Base-by-base conservation (phyloP, 2,113 vertebrate species). In the Tupaia tana region DNA sequence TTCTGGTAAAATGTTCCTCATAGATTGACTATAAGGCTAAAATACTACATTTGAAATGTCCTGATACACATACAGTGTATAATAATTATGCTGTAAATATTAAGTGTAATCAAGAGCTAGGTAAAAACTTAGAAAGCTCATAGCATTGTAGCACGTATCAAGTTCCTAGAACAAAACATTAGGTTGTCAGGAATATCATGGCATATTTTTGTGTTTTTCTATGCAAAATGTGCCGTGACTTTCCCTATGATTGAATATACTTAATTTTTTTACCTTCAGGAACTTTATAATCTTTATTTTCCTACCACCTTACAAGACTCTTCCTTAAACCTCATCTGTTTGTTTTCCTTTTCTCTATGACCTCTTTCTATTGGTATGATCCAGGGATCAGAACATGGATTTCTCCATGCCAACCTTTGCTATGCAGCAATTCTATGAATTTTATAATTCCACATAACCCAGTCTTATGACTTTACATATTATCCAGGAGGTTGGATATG, bases 211-310 rank as follows among this genome's bases (percentile, higher is more conserved):
- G 43, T 43, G 43, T 43, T 43, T 43, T 43, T 43, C 43, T 43
- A 43, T 43, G 43, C 43, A 43, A 43, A 43, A 43, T 43, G 43
- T 43, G 5, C 5, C 43, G 43, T 43, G 43, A 43, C 43, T 43
- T 43, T 43, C 43, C 43, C 43, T 43, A 43, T 43, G 43, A 43
- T 43, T 43, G 43, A 43, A 24, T 88, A 15, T 1, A 74, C 27
- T 93, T 80, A 9, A 54, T 61, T 84, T 67, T 94, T 88, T 31
- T 85, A 74, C 31, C 24, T 80, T 94, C 59, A 79, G 43, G 24
- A 14, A 43, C 4, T 7, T 88, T 61, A 25, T 11, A 66, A 31
- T 79, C 52, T 63, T 69, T 71, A 13, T 78, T 24, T 43, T 61
- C 29, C 54, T 34, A 3, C 11, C 34, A 34, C 79, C n/a, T 56